Evolutionary conservation across 2,113 vertebrate genomes (phyloP).

Genomic region (Zosterops lateralis): DNA sequence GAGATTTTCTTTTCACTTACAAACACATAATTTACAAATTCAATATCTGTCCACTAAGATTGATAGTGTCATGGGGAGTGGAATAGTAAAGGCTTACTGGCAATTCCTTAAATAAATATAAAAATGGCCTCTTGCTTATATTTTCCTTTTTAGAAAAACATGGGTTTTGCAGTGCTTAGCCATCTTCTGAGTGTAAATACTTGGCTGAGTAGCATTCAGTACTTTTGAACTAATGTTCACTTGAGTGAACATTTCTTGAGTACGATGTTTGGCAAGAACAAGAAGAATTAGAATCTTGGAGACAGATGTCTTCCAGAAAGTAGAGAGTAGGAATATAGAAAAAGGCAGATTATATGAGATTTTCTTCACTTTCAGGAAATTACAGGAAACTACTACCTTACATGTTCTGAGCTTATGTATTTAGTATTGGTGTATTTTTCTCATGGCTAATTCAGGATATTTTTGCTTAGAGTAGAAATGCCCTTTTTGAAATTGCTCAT

Average conservation of each 20-base stretch:
- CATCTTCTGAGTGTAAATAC: neutral
- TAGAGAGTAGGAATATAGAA: neutral
- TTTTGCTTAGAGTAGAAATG: neutral
- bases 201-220: neutral
- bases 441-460: neutral
- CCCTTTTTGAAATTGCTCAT: neutral
- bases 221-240: neutral
- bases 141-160: neutral
- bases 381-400: neutral
- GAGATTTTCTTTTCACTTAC: neutral
- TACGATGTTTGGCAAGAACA: neutral
- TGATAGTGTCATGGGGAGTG: neutral
- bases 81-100: neutral
- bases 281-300: neutral
- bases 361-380: neutral
- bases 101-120: neutral
- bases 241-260: neutral
- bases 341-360: neutral
- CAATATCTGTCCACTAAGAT: neutral
- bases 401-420: neutral
- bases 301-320: neutral
- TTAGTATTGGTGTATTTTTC: neutral
- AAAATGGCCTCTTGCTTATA: neutral
- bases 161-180: neutral
- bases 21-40: neutral